phyloP scores from a whole-genome alignment of 92 coral and sea anemone species.

The Heliopora coerulea region DNA sequence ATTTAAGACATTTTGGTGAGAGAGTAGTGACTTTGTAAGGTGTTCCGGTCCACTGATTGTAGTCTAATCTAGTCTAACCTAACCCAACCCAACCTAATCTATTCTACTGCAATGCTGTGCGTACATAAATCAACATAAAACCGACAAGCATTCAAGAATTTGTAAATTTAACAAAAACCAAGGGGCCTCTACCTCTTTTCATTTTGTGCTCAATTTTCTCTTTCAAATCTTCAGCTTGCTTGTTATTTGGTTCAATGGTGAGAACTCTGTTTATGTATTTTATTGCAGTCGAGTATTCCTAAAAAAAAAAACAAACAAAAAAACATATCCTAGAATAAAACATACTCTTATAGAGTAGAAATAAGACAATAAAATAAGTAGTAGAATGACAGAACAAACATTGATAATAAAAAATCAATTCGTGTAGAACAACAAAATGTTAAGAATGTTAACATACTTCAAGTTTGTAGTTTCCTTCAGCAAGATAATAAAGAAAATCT shows the following conservation, averaged over 20 bases:
- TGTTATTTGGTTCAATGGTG: conserved; percentile 83
- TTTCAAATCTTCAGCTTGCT: conserved; percentile 73
- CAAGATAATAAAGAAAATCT: conserved; percentile 86
- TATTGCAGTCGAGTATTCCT: conserved; percentile 82
- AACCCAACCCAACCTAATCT: no score
- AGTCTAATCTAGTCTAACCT: no score
- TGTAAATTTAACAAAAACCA: background rate
- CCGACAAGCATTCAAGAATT: no score
- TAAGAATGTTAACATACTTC: conserved; percentile 66
- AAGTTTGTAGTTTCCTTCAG: conserved; percentile 88
- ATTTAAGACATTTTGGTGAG: no score
- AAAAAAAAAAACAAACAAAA: conserved; percentile 11
- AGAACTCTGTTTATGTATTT: conserved; percentile 78
- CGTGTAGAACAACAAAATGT: no score
- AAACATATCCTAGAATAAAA: no score
- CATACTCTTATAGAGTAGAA: no score
- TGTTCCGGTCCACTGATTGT: no score
- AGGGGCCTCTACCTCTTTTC: conserved; percentile 60
- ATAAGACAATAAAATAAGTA: no score
- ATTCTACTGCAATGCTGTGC: no score
- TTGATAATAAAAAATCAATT: background rate
- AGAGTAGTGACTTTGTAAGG: no score
- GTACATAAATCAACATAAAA: no score
- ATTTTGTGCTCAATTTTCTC: conserved; percentile 71
- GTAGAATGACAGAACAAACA: background rate